Evolutionary conservation across 2,888 invertebrate species (phyloP).

Genomic region (Dasypolia templi): DNA sequence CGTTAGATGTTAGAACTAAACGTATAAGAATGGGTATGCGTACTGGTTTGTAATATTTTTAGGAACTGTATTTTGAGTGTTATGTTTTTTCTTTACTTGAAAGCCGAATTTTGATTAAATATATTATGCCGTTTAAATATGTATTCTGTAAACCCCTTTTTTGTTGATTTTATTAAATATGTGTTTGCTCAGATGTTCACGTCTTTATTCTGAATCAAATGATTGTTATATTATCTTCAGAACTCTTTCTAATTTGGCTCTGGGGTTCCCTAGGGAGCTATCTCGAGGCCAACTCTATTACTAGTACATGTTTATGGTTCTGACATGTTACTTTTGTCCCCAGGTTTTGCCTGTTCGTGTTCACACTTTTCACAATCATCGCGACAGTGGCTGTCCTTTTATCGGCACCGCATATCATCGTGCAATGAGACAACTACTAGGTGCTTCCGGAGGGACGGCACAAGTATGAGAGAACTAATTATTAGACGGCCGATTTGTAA

Average conservation of each 20-base stretch:
- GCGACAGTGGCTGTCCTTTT: slow-evolving; percentile 97
- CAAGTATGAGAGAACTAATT: slow-evolving; percentile 86
- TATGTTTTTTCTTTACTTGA: slow-evolving; percentile 5
- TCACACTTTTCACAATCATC: slow-evolving; percentile 97
- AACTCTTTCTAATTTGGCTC: background rate
- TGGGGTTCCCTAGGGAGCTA: slow-evolving; percentile 17
- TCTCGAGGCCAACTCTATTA: slow-evolving; percentile 1
- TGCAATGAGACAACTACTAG: slow-evolving; percentile 91
- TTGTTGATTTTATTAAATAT: background rate
- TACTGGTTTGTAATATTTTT: slow-evolving; percentile 1
- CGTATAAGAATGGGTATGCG: background rate
- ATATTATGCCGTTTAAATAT: background rate
- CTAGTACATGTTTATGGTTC: background rate
- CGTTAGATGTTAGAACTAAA: slow-evolving; percentile 8
- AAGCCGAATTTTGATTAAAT: slow-evolving; percentile 9
- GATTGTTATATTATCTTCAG: background rate
- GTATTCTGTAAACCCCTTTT: background rate
- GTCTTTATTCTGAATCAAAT: background rate
- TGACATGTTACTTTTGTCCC: slow-evolving; percentile 67
- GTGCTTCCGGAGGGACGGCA: slow-evolving; percentile 51
- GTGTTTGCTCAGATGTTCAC: background rate
- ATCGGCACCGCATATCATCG: slow-evolving; percentile 98
- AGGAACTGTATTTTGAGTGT: background rate
- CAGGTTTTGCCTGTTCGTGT: slow-evolving; percentile 98
- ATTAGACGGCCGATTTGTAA: slow-evolving; percentile 76